Conservation (phyloP, 2,113 vertebrate genomes). For the Pteronura brasiliensis region DNA sequence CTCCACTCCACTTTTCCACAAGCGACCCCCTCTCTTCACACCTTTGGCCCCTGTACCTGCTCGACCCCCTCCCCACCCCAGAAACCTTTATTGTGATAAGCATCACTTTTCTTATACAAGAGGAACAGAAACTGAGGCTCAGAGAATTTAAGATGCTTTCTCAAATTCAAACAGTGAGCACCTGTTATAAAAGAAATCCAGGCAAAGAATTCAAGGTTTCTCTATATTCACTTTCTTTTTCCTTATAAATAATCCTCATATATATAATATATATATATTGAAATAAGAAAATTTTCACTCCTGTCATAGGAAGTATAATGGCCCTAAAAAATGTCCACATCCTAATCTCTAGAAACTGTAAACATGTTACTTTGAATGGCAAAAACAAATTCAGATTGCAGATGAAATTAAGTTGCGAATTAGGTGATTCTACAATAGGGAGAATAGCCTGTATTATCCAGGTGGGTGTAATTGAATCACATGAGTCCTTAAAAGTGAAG, state of each 20-base stretch:
- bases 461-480: rapidly evolving
- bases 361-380: background rate
- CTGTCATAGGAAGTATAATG: background rate
- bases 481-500: background rate
- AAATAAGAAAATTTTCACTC: background rate
- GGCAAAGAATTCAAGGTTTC: background rate
- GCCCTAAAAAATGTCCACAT: background rate
- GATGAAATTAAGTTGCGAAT: background rate
- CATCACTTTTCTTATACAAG: background rate
- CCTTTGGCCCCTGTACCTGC: rapidly evolving
- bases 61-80: background rate
- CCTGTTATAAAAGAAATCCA: background rate
- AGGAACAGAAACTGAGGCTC: background rate
- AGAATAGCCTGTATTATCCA: background rate
- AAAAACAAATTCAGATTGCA: background rate
- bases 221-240: background rate
- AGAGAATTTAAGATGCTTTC: background rate
- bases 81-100: background rate
- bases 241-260: background rate
- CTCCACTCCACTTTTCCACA: background rate
- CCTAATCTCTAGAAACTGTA: background rate
- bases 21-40: background rate
- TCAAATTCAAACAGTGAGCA: background rate
- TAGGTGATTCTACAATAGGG: background rate
- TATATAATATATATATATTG: background rate